A percentile compares a stretch with the other conserved stretches of the same genome.
These are phyloP conservation scores for Manacus vitellinus DNA, from an alignment of 2,113 vertebrate genomes.

Conservation along the genomic window DNA sequence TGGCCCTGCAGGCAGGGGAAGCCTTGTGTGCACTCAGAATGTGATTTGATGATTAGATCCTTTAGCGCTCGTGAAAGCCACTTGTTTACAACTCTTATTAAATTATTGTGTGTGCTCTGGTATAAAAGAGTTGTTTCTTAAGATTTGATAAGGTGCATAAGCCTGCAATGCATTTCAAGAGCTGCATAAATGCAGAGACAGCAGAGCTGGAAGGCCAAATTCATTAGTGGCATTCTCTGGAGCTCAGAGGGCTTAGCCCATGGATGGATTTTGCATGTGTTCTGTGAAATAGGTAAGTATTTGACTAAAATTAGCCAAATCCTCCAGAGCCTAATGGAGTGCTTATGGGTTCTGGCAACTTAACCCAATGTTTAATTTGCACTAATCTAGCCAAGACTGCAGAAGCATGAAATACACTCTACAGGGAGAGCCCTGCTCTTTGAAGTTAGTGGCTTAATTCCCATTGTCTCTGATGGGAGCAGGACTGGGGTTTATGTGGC, in stretches of 20 bases:
- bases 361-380: slow-evolving; percentile 67
- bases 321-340: slow-evolving; percentile 61
- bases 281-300: slow-evolving; percentile 54
- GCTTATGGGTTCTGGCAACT: slow-evolving; percentile 58
- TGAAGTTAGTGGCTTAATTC: slow-evolving; percentile 65
- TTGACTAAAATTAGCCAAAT: slow-evolving; percentile 70
- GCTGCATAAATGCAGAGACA: background rate
- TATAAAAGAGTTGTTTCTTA: background rate
- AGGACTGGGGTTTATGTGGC: slow-evolving; percentile 24
- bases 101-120: background rate
- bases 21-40: background rate
- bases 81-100: background rate
- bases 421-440: slow-evolving; percentile 30
- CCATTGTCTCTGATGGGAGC: slow-evolving; percentile 56
- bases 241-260: slow-evolving; percentile 19
- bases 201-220: background rate
- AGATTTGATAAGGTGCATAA: background rate
- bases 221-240: background rate
- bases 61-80: background rate
- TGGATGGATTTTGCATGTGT: slow-evolving; percentile 24
- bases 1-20: background rate
- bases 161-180: background rate
- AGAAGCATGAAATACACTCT: slow-evolving; percentile 63
- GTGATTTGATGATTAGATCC: background rate
- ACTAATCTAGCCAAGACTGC: slow-evolving; percentile 64